phyloP scores from a whole-genome alignment of 2,888 invertebrate species.

The Hyles lineata region DNA sequence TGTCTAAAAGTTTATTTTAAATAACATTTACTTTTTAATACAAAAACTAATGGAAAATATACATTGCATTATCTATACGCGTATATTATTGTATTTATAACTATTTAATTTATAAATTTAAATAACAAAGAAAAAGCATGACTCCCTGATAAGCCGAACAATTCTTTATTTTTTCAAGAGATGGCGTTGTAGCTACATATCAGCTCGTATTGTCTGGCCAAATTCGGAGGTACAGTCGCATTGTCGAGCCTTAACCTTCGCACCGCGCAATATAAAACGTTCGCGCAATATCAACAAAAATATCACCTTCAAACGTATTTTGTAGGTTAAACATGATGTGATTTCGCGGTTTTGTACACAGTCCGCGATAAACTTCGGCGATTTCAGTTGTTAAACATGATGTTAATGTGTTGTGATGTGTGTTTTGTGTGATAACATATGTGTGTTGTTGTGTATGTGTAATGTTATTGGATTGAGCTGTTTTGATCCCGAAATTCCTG shows the following conservation, averaged over 20 bases:
- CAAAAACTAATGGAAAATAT: too few species aligned
- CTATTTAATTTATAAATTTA: neutral
- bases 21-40: too few species aligned
- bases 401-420: conserved; percentile 54
- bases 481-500: conserved; percentile 40
- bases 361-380: conserved; percentile 63
- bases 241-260: conserved; percentile 47
- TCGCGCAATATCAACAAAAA: conserved; percentile 82
- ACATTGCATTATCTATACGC: too few species aligned
- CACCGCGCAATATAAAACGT: conserved; percentile 46
- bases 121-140: neutral
- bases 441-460: conserved; percentile 45
- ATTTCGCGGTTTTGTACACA: conserved; percentile 78
- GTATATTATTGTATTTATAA: neutral
- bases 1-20: too few species aligned
- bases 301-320: conserved; percentile 84
- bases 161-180: conserved; percentile 44
- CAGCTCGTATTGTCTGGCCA: conserved; percentile 61
- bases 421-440: conserved; percentile 43
- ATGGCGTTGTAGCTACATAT: conserved; percentile 67
- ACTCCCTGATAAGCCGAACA: neutral
- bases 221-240: conserved; percentile 53
- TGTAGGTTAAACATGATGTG: conserved; percentile 83
- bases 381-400: conserved; percentile 46
- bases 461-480: conserved; percentile 41